Base-by-base conservation (phyloP, 2,113 vertebrate species). In the Eulemur rufifrons region DNA sequence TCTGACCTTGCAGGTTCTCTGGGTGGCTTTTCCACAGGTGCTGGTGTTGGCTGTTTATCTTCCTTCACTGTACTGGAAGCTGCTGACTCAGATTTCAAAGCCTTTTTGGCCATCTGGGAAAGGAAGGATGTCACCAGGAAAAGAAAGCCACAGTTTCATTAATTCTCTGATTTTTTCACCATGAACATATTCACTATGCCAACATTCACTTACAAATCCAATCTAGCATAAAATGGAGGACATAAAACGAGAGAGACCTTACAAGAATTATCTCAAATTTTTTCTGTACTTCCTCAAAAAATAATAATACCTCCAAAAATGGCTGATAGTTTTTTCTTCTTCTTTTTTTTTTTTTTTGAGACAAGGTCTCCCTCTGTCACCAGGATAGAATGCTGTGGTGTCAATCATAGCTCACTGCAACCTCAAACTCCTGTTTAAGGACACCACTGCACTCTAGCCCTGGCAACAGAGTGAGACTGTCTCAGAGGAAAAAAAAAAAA, bases 91-190 rank as follows among this genome's bases (percentile, higher is more conserved):
- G 94, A 97, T 45, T 93, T 98, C 89, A 97, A 90, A 89, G 88
- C 81, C 74, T 97, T 98, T 89, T 97, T 98, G 71, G 98, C 56
- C 66, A 98, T 91, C 98, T 99, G 90, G 47, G 90, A 95, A 50
- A 97, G 34, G 91, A 42, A 96, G 56, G 85, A 83, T 84, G 21
- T 29, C 0, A 0, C 94, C 85, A 97, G 0, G 32, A 84, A 94
- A 10, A 56, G 0, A 7, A 88, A 20, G 74, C 17, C 73, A 89
- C 0, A 0, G 21, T 47, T 61, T 39, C 34, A 39, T 6, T 56
- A 23, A 91, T 29, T 93, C n/a, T 4, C 87, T 11, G 29, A 73
- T 82, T 52, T 50, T 92, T 89, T 94, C 64, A 91, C 37, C 42
- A 56, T 23, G 32, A 97, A 95, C 32, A 82, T 8, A 85, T 27